phyloP scores from a whole-genome alignment of 2,888 invertebrate species.

The Xanthorhoe designata region DNA sequence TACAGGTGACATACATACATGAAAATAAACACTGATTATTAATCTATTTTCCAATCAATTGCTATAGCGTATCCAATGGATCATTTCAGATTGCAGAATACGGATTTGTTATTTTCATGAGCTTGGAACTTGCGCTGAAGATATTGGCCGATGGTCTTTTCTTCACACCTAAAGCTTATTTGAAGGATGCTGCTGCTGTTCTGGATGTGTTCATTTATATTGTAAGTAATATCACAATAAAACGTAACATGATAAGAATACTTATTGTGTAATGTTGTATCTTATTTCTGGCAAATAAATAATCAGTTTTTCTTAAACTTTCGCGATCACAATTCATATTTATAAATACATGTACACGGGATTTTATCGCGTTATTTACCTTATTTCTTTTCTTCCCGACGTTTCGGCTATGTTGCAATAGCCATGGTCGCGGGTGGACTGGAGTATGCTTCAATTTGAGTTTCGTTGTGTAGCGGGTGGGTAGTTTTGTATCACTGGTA shows the following conservation, averaged over 20 bases:
- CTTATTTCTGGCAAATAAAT: no score
- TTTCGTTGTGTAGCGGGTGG: no score
- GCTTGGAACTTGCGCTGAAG: conserved; percentile 97
- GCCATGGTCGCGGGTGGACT: no score
- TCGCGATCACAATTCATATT: no score
- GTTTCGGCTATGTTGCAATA: no score
- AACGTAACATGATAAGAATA: conserved; percentile 51
- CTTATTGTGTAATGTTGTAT: no score
- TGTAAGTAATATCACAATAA: conserved; percentile 79
- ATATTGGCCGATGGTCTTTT: conserved; percentile 98
- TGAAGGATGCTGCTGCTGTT: conserved; percentile 98
- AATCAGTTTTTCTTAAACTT: no score
- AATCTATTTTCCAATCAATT: conserved; percentile 3
- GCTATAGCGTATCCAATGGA: background rate
- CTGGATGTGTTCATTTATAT: conserved; percentile 99
- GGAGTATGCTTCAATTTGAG: no score
- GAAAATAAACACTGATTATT: background rate
- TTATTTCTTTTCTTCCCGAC: no score
- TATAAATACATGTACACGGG: no score
- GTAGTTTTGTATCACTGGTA: no score
- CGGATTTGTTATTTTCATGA: conserved; percentile 99
- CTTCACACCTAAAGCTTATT: conserved; percentile 99
- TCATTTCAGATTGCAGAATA: conserved; percentile 93
- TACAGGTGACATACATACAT: conserved; percentile 86
- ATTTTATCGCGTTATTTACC: no score